These are phyloP conservation scores for Anguilla pacifica DNA, from an alignment of 2,797 vertebrate genomes.

Conservation along the genomic window DNA sequence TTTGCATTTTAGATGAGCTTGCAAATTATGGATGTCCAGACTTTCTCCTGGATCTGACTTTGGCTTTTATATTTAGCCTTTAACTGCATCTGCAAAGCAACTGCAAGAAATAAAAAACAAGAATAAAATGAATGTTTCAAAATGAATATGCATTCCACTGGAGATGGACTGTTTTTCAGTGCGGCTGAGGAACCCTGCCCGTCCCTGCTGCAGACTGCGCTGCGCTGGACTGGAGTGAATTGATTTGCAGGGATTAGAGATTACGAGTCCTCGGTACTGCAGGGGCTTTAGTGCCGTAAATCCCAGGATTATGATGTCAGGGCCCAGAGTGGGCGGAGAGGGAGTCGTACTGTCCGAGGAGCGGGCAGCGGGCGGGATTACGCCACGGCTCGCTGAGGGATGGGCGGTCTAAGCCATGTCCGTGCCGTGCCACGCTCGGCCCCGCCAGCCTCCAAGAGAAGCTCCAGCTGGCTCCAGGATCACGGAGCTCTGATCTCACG, in stretches of 20 bases:
- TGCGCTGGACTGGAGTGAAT: slow-evolving; percentile 66
- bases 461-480: slow-evolving; percentile 37
- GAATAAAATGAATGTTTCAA: not conserved
- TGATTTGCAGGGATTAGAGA: slow-evolving; percentile 76
- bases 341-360: slow-evolving; percentile 71
- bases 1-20: too few species aligned
- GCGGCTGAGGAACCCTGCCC: slow-evolving; percentile 28
- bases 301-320: slow-evolving; percentile 82
- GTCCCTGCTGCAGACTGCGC: slow-evolving; percentile 43
- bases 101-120: not conserved
- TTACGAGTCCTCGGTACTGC: slow-evolving; percentile 61
- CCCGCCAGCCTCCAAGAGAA: slow-evolving; percentile 42
- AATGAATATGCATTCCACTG: not conserved
- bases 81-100: too few species aligned
- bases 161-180: slow-evolving; percentile 37
- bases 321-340: slow-evolving; percentile 55
- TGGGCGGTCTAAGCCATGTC: slow-evolving; percentile 51
- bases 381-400: slow-evolving; percentile 50
- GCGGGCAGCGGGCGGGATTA: slow-evolving; percentile 59
- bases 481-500: slow-evolving; percentile 16
- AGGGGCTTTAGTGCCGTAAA: slow-evolving; percentile 71
- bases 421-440: slow-evolving; percentile 37
- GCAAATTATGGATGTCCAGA: not conserved
- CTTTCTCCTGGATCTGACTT: too few species aligned
- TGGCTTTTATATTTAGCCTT: too few species aligned